Evolutionary conservation across 2,888 invertebrate species (phyloP).

Genomic region (Ametastegia equiseti): DNA sequence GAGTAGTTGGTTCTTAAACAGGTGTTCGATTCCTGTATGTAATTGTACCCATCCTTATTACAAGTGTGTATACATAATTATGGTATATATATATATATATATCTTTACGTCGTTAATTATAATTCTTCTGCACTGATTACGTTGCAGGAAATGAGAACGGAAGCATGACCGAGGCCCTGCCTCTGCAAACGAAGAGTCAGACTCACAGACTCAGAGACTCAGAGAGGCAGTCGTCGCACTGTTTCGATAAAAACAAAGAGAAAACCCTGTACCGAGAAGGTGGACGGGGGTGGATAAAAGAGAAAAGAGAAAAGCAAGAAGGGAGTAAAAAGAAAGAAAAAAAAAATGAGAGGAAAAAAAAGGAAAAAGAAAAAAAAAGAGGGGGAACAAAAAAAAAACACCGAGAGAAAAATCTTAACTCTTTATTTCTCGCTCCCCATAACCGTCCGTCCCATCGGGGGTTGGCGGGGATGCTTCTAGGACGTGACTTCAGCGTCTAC

Average conservation of each 20-base stretch:
- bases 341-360: not conserved
- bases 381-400: not conserved
- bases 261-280: constrained; percentile 20
- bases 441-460: constrained; percentile 49
- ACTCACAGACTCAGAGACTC: not conserved
- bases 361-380: not conserved
- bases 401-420: constrained; percentile 47
- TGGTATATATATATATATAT: not conserved
- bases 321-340: not conserved
- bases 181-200: too few species aligned
- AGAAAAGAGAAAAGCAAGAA: constrained; percentile 6
- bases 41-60: constrained; percentile 20
- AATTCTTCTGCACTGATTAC: constrained; percentile 43
- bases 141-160: constrained; percentile 40
- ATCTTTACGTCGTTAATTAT: constrained; percentile 24
- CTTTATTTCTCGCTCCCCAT: constrained; percentile 52
- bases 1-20: not conserved
- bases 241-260: constrained; percentile 11
- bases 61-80: not conserved
- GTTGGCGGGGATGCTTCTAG: constrained; percentile 44
- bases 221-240: not conserved
- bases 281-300: not conserved
- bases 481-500: constrained; percentile 48
- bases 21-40: not conserved
- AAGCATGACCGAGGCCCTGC: constrained; percentile 14